Evolutionary conservation across 2,888 invertebrate genomes (phyloP).

Genomic region (Toxonevra muliebris): DNA sequence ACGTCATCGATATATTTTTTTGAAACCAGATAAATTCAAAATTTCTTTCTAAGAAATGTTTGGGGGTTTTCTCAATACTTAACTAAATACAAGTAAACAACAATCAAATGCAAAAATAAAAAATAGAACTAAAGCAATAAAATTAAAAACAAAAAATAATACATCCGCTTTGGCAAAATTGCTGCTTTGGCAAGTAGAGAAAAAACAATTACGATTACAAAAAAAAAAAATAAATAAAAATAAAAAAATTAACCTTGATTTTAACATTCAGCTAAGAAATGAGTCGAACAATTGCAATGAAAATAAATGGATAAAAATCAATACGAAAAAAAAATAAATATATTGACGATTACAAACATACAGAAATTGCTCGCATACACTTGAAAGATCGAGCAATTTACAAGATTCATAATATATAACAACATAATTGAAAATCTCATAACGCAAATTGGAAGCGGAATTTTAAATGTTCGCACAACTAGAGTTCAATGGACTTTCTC

Average conservation of each 20-base stretch:
- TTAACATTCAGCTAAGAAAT: constrained; percentile 19
- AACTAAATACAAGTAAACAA: not conserved
- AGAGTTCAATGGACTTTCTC: too few relatives aligned
- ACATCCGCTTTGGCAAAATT: constrained; percentile 38
- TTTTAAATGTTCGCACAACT: too few relatives aligned
- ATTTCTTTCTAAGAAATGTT: too few relatives aligned
- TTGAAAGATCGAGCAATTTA: too few relatives aligned
- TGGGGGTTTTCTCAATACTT: too few relatives aligned
- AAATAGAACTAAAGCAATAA: constrained; percentile 9
- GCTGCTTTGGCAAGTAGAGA: constrained; percentile 9
- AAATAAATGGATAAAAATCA: not conserved
- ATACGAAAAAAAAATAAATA: not conserved
- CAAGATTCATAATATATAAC: too few relatives aligned
- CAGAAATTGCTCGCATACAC: too few relatives aligned
- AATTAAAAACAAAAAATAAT: constrained; percentile 1
- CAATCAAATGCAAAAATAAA: not conserved
- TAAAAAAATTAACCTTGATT: constrained; percentile 36
- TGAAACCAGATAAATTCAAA: too few relatives aligned
- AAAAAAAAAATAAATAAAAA: constrained; percentile 31
- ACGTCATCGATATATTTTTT: too few relatives aligned
- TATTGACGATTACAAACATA: too few relatives aligned
- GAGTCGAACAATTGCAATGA: not conserved
- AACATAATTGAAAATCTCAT: too few relatives aligned
- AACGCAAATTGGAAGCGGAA: too few relatives aligned
- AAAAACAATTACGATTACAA: constrained; percentile 14